Evolutionary conservation across 1,140 invertebrate genomes (phyloP).

Genomic region (Hyles vespertilio): DNA sequence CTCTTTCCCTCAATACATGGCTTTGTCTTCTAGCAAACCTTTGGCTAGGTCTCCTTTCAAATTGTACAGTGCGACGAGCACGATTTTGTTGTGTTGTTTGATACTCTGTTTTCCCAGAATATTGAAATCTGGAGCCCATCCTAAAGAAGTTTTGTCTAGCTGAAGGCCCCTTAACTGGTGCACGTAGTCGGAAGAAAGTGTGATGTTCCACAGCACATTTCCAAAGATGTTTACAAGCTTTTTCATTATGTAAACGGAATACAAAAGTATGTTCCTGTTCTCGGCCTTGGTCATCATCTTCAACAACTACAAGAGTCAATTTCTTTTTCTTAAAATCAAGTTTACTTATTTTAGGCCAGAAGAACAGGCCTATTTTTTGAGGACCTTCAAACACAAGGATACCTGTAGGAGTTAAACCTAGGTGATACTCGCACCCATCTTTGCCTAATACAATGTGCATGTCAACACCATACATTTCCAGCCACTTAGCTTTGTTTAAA

Average conservation of each 20-base stretch:
- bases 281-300: constrained; percentile 95
- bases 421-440: constrained; percentile 95
- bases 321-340: constrained; percentile 98
- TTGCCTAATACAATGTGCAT: constrained; percentile 97
- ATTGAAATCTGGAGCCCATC: constrained; percentile 97
- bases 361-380: constrained; percentile 98
- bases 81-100: constrained; percentile 94
- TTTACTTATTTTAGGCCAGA: constrained; percentile 97
- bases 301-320: constrained; percentile 94
- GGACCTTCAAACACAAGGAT: constrained; percentile 97
- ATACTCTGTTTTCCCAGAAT: constrained; percentile 96
- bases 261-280: constrained; percentile 97
- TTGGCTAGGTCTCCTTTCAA: constrained; percentile 97
- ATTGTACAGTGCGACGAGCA: constrained; percentile 92
- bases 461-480: constrained; percentile 98
- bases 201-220: constrained; percentile 99
- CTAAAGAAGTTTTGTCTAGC: constrained; percentile 96
- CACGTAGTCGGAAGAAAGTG: constrained; percentile 96
- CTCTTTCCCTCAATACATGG: constrained; percentile 86
- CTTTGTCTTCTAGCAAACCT: constrained; percentile 93
- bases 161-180: constrained; percentile 91
- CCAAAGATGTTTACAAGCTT: constrained; percentile 99
- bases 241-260: constrained; percentile 94
- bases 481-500: constrained; percentile 95
- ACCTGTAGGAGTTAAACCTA: constrained; percentile 98